Percentiles rank a stretch among this genome's conserved stretches.
Evolutionary conservation across 1,140 invertebrate genomes (phyloP).

Genomic region (Diprion similis): DNA sequence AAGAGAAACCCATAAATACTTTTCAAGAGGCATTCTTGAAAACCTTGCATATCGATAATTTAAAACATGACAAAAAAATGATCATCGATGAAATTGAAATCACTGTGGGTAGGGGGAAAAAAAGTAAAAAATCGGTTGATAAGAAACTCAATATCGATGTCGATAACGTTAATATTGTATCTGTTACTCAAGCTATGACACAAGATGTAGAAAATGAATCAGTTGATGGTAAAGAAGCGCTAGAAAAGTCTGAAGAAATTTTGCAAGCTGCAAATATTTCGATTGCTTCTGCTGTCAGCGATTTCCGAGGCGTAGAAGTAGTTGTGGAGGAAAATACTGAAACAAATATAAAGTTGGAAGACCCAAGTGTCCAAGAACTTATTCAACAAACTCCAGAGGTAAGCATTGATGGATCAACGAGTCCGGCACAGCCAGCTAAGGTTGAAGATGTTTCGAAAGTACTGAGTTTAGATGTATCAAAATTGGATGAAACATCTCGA

Average conservation of each 20-base stretch:
- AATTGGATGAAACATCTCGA: constrained; percentile 35
- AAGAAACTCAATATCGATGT: constrained; percentile 29
- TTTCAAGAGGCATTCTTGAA: constrained; percentile 51
- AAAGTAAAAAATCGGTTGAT: constrained; percentile 21
- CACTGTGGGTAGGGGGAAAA: constrained; percentile 18
- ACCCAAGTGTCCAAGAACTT: not conserved
- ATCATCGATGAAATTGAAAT: constrained; percentile 23
- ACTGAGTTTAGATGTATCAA: constrained; percentile 28
- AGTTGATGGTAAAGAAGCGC: constrained; percentile 9
- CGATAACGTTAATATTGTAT: constrained; percentile 13
- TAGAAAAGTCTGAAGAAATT: constrained; percentile 12
- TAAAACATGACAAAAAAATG: constrained; percentile 29
- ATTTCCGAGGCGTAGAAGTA: constrained; percentile 36
- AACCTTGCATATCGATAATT: constrained; percentile 40
- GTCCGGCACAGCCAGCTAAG: not conserved
- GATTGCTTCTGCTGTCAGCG: constrained; percentile 29
- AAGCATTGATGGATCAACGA: not conserved
- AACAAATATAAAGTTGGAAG: constrained; percentile 31
- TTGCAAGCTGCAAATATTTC: constrained; percentile 10
- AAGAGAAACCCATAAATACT: constrained; percentile 41
- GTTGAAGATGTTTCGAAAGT: not conserved
- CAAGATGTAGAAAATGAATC: constrained; percentile 6
- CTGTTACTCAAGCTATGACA: not conserved
- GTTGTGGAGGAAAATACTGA: constrained; percentile 37
- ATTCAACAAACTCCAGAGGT: not conserved